Conservation (phyloP, 2,888 invertebrate species). For the Tinea semifulvella region DNA sequence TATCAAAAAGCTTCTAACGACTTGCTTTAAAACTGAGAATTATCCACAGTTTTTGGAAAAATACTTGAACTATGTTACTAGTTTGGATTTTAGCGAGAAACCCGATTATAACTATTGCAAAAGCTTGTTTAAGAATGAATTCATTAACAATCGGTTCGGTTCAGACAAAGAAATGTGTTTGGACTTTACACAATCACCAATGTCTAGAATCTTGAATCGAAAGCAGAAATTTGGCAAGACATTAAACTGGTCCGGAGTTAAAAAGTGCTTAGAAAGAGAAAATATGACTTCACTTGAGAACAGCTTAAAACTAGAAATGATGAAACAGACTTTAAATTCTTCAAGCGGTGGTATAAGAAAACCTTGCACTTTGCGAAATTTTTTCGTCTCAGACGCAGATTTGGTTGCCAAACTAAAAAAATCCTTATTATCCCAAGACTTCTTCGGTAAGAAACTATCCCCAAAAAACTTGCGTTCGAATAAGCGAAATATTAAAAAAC, state of each 20-base stretch:
- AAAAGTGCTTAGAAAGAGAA: conserved; percentile 50
- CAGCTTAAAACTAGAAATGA: conserved; percentile 47
- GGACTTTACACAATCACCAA: conserved; percentile 52
- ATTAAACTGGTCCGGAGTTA: conserved; percentile 45
- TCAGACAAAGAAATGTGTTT: conserved; percentile 38
- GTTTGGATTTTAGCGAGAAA: conserved; percentile 75
- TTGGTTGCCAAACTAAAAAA: conserved; percentile 53
- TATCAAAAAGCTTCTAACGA: conserved; percentile 67
- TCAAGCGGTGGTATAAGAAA: conserved; percentile 57
- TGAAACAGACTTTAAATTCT: conserved; percentile 50
- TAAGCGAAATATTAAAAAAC: conserved; percentile 53
- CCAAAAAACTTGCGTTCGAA: conserved; percentile 72
- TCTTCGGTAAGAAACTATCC: conserved; percentile 61
- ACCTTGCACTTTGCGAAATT: conserved; percentile 54
- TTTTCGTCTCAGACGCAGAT: conserved; percentile 58
- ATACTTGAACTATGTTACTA: conserved; percentile 75
- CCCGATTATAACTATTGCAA: conserved; percentile 81
- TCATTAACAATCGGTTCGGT: conserved; percentile 61
- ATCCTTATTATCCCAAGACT: conserved; percentile 57
- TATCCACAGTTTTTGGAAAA: conserved; percentile 74
- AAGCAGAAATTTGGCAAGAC: conserved; percentile 46
- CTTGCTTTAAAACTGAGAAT: conserved; percentile 69
- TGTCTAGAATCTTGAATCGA: conserved; percentile 38
- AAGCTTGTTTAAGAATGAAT: conserved; percentile 72
- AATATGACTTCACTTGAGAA: conserved; percentile 52